Conservation (phyloP, 2,113 vertebrate species). For the Buteo buteo region DNA sequence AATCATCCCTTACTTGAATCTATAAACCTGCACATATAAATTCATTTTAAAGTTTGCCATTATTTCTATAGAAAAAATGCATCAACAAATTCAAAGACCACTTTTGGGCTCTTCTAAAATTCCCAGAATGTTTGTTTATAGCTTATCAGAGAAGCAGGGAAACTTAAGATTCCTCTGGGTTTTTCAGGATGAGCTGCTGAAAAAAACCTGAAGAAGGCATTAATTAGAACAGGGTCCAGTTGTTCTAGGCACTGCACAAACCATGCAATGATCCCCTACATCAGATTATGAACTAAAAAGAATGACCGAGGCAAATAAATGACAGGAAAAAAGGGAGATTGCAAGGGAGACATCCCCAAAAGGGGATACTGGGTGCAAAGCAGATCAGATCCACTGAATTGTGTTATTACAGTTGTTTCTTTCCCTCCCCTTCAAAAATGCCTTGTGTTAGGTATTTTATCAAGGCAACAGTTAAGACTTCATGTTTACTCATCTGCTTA, state of each 20-base stretch:
- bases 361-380: not conserved
- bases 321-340: not conserved
- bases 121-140: not conserved
- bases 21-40: not conserved
- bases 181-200: not conserved
- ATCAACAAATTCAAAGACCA: not conserved
- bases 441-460: not conserved
- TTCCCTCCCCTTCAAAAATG: not conserved
- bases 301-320: not conserved
- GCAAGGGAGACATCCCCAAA: not conserved
- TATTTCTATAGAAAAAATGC: not conserved
- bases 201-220: not conserved
- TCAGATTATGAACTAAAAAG: not conserved
- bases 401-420: not conserved
- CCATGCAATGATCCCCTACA: not conserved
- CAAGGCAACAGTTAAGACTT: not conserved
- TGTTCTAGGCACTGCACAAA: not conserved
- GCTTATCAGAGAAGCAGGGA: not conserved
- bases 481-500: not conserved
- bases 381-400: not conserved
- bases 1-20: not conserved
- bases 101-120: not conserved
- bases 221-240: not conserved
- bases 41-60: not conserved
- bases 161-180: not conserved